Conservation (phyloP, 2,888 invertebrate species). For the Choristoneura rosaceana region DNA sequence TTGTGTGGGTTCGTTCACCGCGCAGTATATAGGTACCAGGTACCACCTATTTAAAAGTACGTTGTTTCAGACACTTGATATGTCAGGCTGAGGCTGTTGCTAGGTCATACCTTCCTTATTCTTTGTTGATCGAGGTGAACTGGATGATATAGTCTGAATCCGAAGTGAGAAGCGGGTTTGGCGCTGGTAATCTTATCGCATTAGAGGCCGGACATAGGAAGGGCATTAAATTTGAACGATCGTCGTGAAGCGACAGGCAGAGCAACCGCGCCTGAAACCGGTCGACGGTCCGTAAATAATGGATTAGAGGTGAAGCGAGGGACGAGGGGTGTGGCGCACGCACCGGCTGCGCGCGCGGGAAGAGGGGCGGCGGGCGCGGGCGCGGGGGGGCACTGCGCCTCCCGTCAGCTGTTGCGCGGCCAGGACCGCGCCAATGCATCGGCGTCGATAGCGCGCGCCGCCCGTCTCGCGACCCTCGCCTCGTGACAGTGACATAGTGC, state of each 20-base stretch:
- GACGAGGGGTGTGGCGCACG: constrained; percentile 72
- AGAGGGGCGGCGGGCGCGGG: constrained; percentile 52
- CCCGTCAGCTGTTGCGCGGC: constrained; percentile 85
- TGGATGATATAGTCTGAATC: constrained; percentile 39
- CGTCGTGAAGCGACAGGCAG: constrained; percentile 75
- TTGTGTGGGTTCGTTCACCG: constrained; percentile 66
- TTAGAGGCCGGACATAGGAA: constrained; percentile 84
- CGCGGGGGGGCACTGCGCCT: constrained; percentile 74
- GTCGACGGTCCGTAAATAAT: constrained; percentile 84
- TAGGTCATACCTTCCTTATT: background rate
- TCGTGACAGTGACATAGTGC: constrained; percentile 66
- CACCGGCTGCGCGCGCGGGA: constrained; percentile 77
- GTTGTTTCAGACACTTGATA: background rate
- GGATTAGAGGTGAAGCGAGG: constrained; percentile 81
- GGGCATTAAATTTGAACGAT: constrained; percentile 84
- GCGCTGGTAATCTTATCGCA: constrained; percentile 79
- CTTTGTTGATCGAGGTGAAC: constrained; percentile 17
- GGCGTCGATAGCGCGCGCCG: constrained; percentile 77
- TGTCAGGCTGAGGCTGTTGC: background rate
- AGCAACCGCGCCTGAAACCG: constrained; percentile 83
- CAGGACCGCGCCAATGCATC: constrained; percentile 83
- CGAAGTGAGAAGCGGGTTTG: constrained; percentile 52
- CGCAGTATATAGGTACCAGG: constrained; percentile 38
- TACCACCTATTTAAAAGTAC: background rate
- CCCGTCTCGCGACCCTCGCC: constrained; percentile 58